Evolutionary conservation across 2,888 invertebrate genomes (phyloP).

Genomic region (Sipha maydis): DNA sequence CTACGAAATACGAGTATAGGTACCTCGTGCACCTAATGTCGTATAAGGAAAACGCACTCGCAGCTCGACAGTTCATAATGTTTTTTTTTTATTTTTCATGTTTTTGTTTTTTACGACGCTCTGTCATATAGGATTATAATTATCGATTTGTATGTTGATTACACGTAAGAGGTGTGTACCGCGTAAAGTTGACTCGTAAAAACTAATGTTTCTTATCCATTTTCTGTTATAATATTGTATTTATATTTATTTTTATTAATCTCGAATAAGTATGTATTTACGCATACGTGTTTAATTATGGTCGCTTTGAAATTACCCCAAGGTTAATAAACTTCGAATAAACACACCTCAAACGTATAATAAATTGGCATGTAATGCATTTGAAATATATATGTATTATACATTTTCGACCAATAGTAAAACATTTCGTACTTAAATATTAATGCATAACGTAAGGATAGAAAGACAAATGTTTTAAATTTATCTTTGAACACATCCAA

Average conservation of each 20-base stretch:
- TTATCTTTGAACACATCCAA: too few species aligned
- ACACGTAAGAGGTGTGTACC: conserved; percentile 31
- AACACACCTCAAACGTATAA: conserved; percentile 15
- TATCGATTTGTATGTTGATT: conserved; percentile 52
- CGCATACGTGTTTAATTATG: conserved; percentile 7
- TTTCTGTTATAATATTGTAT: background rate
- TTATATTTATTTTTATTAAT: background rate
- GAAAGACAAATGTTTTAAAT: too few species aligned
- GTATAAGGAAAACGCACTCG: too few species aligned
- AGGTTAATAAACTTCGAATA: conserved; percentile 50
- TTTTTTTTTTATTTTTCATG: background rate
- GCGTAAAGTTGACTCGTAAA: conserved; percentile 15
- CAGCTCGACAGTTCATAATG: background rate
- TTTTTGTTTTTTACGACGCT: background rate
- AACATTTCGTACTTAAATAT: too few species aligned
- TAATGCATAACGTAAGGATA: too few species aligned
- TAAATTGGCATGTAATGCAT: background rate
- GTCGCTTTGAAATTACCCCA: conserved; percentile 5
- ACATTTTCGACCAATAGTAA: too few species aligned
- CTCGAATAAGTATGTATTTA: conserved; percentile 4
- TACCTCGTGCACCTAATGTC: too few species aligned
- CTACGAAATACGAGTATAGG: too few species aligned
- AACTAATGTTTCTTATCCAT: conserved; percentile 49
- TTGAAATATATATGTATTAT: too few species aligned
- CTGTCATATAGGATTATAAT: conserved; percentile 2